These are phyloP conservation scores for Salvator merianae DNA, from an alignment of 2,113 vertebrate species.

Conservation along the genomic window DNA sequence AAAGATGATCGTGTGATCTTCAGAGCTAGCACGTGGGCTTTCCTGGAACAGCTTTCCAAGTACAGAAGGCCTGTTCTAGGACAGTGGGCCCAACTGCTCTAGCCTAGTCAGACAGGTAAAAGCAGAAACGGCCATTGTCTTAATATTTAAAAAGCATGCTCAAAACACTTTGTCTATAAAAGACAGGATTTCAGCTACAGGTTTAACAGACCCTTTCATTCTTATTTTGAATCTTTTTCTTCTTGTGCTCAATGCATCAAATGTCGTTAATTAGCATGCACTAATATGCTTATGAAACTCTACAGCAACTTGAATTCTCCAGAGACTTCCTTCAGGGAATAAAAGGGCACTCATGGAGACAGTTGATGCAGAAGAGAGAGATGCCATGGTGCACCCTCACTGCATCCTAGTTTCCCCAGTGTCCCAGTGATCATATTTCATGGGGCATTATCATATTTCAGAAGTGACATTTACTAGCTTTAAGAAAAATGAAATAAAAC, in stretches of 20 bases:
- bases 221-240: neutral
- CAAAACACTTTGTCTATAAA: neutral
- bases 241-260: neutral
- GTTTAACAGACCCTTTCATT: neutral
- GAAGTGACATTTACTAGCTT: slow-evolving; percentile 1
- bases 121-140: neutral
- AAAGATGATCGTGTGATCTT: too few relatives aligned
- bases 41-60: too few relatives aligned
- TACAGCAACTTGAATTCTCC: neutral
- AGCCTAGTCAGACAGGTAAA: too few relatives aligned
- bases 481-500: slow-evolving; percentile 8
- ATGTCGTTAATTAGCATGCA: neutral
- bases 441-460: slow-evolving; percentile 19
- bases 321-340: neutral
- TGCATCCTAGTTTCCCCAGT: neutral
- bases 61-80: too few relatives aligned
- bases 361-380: neutral
- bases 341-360: neutral
- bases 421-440: slow-evolving; percentile 12
- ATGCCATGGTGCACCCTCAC: neutral
- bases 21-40: too few relatives aligned
- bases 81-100: too few relatives aligned
- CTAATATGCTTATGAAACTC: neutral
- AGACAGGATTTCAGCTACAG: neutral
- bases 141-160: neutral